Evolutionary conservation across 2,888 invertebrate genomes (phyloP).

Genomic region (Ecliptopera silaceata): DNA sequence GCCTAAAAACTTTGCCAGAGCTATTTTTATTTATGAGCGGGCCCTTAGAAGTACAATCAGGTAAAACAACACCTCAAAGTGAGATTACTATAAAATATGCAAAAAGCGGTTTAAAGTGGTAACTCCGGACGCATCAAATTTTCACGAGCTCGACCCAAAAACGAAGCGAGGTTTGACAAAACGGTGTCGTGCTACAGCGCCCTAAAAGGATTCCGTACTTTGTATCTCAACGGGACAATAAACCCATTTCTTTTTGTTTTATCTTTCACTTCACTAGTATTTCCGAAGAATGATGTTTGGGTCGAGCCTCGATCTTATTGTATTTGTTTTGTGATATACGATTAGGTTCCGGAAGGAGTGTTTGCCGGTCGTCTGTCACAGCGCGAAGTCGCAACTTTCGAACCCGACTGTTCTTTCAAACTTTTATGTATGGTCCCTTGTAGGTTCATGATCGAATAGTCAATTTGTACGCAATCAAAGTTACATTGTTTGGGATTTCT

Average conservation of each 20-base stretch:
- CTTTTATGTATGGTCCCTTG: slow-evolving; percentile 16
- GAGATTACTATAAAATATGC: slow-evolving; percentile 49
- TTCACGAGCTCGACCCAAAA: slow-evolving; percentile 48
- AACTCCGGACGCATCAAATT: slow-evolving; percentile 56
- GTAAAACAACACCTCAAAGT: slow-evolving; percentile 44
- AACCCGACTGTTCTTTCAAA: slow-evolving; percentile 18
- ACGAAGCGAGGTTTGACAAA: slow-evolving; percentile 56
- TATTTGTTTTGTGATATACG: slow-evolving; percentile 40
- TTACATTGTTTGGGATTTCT: slow-evolving; percentile 16
- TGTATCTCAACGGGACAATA: slow-evolving; percentile 61
- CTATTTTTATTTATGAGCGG: no score
- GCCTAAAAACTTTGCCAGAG: no score
- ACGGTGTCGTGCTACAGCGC: slow-evolving; percentile 49
- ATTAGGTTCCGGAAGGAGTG: slow-evolving; percentile 27
- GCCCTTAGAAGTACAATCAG: no score
- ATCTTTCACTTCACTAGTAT: slow-evolving; percentile 52
- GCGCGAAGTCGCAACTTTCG: slow-evolving; percentile 16
- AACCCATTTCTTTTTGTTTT: slow-evolving; percentile 65
- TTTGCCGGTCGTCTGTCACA: slow-evolving; percentile 31
- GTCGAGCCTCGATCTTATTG: slow-evolving; percentile 35
- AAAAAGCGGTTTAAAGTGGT: slow-evolving; percentile 49
- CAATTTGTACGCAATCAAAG: slow-evolving; percentile 29
- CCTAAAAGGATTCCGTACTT: slow-evolving; percentile 61
- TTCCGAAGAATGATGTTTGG: slow-evolving; percentile 38
- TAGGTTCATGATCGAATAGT: slow-evolving; percentile 20